phyloP scores from a whole-genome alignment of 1,140 invertebrate species.

The Neelides sp. region DNA sequence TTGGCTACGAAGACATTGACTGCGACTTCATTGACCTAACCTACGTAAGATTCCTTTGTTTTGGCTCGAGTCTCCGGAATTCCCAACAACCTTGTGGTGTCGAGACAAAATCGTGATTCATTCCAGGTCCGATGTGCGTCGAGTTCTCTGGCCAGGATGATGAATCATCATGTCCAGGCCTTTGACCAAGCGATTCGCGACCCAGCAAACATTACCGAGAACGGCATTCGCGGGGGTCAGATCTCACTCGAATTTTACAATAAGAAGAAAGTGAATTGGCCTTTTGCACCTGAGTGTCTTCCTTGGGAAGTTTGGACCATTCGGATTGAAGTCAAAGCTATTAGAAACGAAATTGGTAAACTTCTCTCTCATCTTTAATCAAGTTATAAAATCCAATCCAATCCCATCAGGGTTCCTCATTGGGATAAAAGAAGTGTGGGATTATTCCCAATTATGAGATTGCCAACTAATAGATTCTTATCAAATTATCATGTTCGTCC shows the following conservation, averaged over 20 bases:
- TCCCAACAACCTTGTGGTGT: constrained; percentile 5
- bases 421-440: neutral
- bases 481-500: constrained; percentile 30
- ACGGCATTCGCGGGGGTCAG: constrained; percentile 58
- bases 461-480: neutral
- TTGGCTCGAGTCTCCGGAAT: neutral
- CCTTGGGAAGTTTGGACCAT: constrained; percentile 98
- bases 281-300: constrained; percentile 73
- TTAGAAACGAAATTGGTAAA: constrained; percentile 65
- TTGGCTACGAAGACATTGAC: constrained; percentile 88
- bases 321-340: constrained; percentile 68
- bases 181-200: constrained; percentile 71
- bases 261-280: constrained; percentile 75
- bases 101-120: constrained; percentile 7
- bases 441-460: neutral
- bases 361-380: too few relatives aligned
- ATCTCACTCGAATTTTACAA: constrained; percentile 93
- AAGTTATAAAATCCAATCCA: too few relatives aligned
- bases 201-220: constrained; percentile 36
- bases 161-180: constrained; percentile 66
- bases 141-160: constrained; percentile 52
- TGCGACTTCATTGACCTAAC: constrained; percentile 96
- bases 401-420: too few relatives aligned
- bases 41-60: constrained; percentile 50
- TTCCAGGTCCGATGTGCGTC: constrained; percentile 70